These are phyloP conservation scores for Dreissena polymorpha DNA, from an alignment of 1,140 invertebrate species.

Conservation along the genomic window DNA sequence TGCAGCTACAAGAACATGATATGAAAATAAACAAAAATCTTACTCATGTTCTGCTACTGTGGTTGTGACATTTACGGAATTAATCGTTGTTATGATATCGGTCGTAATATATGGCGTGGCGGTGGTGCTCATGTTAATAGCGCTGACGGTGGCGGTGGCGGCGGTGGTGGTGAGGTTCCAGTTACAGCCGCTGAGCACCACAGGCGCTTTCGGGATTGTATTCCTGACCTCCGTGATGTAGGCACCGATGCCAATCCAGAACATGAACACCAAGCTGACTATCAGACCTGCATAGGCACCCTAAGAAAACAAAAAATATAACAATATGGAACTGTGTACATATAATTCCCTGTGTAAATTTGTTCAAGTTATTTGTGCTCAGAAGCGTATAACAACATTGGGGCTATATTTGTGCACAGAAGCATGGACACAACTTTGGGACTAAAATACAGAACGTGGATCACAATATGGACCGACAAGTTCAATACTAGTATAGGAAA, in stretches of 20 bases:
- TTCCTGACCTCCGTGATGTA: slow-evolving; percentile 85
- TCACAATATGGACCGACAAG: no score
- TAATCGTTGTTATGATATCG: slow-evolving; percentile 1
- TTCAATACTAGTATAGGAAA: no score
- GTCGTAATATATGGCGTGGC: slow-evolving; percentile 20
- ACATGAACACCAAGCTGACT: slow-evolving; percentile 85
- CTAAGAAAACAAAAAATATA: slow-evolving; percentile 78
- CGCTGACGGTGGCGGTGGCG: slow-evolving; percentile 27
- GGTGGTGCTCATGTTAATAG: neutral
- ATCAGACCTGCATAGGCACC: slow-evolving; percentile 89
- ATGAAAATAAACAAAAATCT: neutral
- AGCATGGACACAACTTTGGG: no score
- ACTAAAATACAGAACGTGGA: no score
- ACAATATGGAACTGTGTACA: no score
- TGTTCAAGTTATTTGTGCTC: no score
- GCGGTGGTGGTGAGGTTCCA: slow-evolving; percentile 63
- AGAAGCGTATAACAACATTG: no score
- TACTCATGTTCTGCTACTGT: slow-evolving; percentile 26
- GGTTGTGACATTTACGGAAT: slow-evolving; percentile 5
- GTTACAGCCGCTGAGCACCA: slow-evolving; percentile 77
- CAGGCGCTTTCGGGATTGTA: slow-evolving; percentile 78
- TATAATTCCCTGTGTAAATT: no score
- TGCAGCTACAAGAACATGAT: no score
- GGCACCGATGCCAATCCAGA: slow-evolving; percentile 92
- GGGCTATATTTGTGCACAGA: no score